phyloP scores from a whole-genome alignment of 2,113 vertebrate species.

The Procavia capensis region DNA sequence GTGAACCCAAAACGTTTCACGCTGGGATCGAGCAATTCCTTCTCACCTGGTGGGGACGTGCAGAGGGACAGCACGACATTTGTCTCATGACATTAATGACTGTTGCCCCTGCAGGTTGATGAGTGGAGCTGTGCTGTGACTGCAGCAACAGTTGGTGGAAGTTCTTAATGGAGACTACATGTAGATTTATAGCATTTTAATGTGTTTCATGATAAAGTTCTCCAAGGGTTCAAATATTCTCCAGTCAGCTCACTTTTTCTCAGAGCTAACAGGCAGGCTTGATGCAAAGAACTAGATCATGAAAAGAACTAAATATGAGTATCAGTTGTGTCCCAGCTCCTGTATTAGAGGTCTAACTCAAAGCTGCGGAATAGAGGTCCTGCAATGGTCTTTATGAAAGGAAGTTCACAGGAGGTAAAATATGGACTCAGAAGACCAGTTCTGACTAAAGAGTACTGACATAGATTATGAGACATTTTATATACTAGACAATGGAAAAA shows the following conservation, averaged over 20 bases:
- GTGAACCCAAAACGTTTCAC: background rate
- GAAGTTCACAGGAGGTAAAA: conserved; percentile 50
- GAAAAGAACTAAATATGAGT: conserved; percentile 42
- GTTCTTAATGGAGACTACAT: conserved; percentile 50
- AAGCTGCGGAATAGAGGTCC: conserved; percentile 34
- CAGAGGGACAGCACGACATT: conserved; percentile 1
- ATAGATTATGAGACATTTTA: background rate
- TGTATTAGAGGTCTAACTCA: background rate
- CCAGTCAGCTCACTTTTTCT: conserved; percentile 41
- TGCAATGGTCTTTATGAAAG: background rate
- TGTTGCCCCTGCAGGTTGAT: conserved; percentile 10
- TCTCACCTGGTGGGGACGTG: background rate
- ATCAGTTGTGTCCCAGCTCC: background rate
- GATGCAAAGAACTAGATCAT: background rate
- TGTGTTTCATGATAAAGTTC: conserved; percentile 34
- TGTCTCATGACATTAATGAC: background rate
- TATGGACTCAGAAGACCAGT: conserved; percentile 17
- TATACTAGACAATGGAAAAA: background rate
- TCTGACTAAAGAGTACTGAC: background rate
- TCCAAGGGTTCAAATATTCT: conserved; percentile 50
- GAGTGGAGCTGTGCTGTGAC: background rate
- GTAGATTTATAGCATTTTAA: conserved; percentile 38
- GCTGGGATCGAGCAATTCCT: background rate
- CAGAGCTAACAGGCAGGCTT: background rate
- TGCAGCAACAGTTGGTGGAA: conserved; percentile 51